Conservation (phyloP, 2,113 vertebrate species). For the Tiliqua scincoides region DNA sequence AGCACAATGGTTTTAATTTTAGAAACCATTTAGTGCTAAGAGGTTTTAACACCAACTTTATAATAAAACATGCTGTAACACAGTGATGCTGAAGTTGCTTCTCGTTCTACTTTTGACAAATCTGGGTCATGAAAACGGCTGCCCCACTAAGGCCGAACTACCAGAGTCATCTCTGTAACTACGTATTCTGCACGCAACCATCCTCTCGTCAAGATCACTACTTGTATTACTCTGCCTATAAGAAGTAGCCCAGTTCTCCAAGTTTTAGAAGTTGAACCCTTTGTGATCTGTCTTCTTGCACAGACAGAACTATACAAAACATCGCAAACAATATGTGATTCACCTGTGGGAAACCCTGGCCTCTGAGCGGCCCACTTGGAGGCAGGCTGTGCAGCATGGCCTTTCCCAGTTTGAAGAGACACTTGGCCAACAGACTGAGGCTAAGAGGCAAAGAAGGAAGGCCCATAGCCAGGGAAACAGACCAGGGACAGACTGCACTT, state of each 20-base stretch:
- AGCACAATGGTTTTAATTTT: background rate
- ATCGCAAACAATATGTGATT: background rate
- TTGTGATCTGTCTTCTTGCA: too few relatives aligned
- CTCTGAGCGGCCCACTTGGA: too few relatives aligned
- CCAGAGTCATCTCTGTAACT: background rate
- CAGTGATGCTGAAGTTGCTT: background rate
- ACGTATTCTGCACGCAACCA: background rate
- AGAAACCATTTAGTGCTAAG: background rate
- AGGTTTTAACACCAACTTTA: conserved; percentile 10
- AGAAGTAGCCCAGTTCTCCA: background rate
- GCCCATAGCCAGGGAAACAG: too few relatives aligned
- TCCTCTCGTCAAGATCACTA: background rate
- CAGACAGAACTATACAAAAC: too few relatives aligned
- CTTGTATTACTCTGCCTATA: background rate
- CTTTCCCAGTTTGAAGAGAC: too few relatives aligned
- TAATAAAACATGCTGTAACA: background rate
- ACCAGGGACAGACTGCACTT: too few relatives aligned
- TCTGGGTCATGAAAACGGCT: background rate
- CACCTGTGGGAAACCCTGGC: too few relatives aligned
- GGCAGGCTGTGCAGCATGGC: too few relatives aligned
- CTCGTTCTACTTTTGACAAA: background rate
- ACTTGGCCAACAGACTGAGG: too few relatives aligned
- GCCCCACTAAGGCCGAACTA: background rate
- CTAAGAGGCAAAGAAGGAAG: too few relatives aligned
- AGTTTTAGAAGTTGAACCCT: too few relatives aligned